phyloP scores from a whole-genome alignment of 2,113 vertebrate genomes.

The Phocoena sinus region DNA sequence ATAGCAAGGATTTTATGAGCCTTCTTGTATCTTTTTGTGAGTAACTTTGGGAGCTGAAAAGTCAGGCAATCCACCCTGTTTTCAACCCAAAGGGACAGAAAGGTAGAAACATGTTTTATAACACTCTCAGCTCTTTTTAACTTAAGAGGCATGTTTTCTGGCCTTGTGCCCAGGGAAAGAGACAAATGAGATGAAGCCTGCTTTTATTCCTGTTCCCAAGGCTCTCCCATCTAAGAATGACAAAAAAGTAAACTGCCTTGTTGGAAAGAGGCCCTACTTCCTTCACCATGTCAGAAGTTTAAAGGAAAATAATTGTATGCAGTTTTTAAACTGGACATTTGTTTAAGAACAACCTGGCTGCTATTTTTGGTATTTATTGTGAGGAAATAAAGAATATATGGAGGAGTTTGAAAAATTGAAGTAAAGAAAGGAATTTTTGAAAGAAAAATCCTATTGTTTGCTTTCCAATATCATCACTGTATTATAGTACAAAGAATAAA shows the following conservation, averaged over 20 bases:
- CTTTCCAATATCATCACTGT: not conserved
- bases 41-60: constrained; percentile 50
- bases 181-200: constrained; percentile 61
- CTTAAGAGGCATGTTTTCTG: constrained; percentile 70
- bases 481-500: not conserved
- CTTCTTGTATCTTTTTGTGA: constrained; percentile 38
- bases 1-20: not conserved
- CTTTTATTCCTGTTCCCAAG: constrained; percentile 22
- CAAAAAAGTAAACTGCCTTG: constrained; percentile 40
- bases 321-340: not conserved
- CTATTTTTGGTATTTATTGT: constrained; percentile 33
- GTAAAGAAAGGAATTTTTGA: not conserved
- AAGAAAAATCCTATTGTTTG: not conserved
- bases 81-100: constrained; percentile 47
- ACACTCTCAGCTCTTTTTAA: constrained; percentile 62
- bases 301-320: constrained; percentile 61
- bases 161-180: constrained; percentile 55
- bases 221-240: not conserved
- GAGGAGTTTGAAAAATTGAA: not conserved
- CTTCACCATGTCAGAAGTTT: constrained; percentile 63
- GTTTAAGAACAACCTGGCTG: not conserved
- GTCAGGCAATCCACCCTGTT: constrained; percentile 20
- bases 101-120: constrained; percentile 58
- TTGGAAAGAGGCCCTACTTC: constrained; percentile 47
- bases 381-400: constrained; percentile 5